A percentile compares a stretch with the other conserved stretches of the same genome.
These are phyloP conservation scores for Trichonephila clavipes DNA, from an alignment of 1,140 invertebrate species.

Conservation along the genomic window DNA sequence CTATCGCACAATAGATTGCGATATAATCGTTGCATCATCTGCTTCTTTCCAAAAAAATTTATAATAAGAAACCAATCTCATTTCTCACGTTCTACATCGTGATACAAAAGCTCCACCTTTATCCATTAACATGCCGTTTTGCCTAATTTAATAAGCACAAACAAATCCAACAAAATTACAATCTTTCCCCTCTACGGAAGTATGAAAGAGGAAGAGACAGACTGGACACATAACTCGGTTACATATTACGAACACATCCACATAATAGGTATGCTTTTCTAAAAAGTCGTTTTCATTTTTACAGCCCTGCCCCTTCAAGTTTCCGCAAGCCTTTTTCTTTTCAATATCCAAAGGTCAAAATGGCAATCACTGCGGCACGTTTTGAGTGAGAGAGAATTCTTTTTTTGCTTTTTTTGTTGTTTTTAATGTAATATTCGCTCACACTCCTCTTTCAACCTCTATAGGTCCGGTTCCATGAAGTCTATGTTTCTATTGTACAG, in stretches of 20 bases:
- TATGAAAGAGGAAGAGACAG: neutral
- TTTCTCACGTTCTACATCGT: constrained; percentile 60
- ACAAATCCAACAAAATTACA: constrained; percentile 24
- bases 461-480: constrained; percentile 63
- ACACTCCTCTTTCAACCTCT: constrained; percentile 53
- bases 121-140: constrained; percentile 25
- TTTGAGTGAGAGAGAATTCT: neutral
- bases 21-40: neutral
- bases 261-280: constrained; percentile 40
- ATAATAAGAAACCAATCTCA: neutral
- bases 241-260: neutral
- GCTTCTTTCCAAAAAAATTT: neutral
- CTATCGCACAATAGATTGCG: neutral
- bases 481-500: constrained; percentile 45
- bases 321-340: constrained; percentile 38
- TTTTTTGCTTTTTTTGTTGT: constrained; percentile 36
- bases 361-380: constrained; percentile 68
- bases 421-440: constrained; percentile 37
- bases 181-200: constrained; percentile 11
- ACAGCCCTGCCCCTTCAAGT: constrained; percentile 45
- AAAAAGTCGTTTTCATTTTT: constrained; percentile 39
- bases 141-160: constrained; percentile 53
- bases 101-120: neutral
- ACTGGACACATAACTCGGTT: neutral
- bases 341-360: constrained; percentile 59